Evolutionary conservation across 2,113 vertebrate species (phyloP).

Genomic region (Calyptomena viridis): DNA sequence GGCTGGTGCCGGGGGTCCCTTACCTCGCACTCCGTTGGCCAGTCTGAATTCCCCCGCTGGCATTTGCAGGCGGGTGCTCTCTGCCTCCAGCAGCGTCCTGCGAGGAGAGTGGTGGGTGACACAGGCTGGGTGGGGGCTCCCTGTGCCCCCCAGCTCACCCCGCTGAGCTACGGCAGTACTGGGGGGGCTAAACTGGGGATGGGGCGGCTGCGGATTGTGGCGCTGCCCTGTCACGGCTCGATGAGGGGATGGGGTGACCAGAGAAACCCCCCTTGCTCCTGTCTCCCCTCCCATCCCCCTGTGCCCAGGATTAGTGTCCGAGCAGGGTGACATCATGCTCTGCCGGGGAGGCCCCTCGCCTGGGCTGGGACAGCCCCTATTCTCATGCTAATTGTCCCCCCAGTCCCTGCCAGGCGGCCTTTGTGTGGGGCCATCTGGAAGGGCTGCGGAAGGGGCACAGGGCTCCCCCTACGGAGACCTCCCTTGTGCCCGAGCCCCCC

Average conservation of each 20-base stretch:
- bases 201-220: fast-evolving
- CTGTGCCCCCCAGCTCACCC: not conserved
- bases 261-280: not conserved
- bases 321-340: constrained; percentile 70
- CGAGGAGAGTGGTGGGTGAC: not conserved
- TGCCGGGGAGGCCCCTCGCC: not conserved
- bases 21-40: constrained; percentile 55
- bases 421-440: constrained; percentile 72
- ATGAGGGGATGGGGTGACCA: fast-evolving
- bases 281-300: not conserved
- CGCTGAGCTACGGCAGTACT: fast-evolving
- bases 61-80: constrained; percentile 70
- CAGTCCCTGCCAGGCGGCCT: not conserved
- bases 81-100: constrained; percentile 76
- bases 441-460: not conserved
- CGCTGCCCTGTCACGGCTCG: not conserved
- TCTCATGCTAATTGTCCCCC: constrained; percentile 76
- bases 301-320: not conserved
- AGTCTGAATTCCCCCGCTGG: constrained; percentile 1
- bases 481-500: not conserved
- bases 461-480: not conserved
- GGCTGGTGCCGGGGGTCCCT: not conserved
- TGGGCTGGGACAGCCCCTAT: constrained; percentile 36
- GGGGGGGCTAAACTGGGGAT: not conserved
- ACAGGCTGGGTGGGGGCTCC: not conserved